Base-by-base conservation (phyloP, 2,797 vertebrate species). In the Spea hammondii region DNA sequence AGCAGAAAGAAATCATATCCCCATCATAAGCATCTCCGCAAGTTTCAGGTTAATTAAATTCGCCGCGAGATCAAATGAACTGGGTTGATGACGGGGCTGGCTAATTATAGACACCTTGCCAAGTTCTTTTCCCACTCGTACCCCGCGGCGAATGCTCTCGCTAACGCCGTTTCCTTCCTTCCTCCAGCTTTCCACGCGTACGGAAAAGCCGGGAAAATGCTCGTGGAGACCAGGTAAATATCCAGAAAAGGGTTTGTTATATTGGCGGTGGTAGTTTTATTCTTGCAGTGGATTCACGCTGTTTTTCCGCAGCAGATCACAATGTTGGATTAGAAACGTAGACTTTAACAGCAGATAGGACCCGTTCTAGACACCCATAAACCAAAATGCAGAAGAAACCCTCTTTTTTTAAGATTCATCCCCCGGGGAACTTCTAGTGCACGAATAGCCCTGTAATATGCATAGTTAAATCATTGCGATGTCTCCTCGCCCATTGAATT, bases 171-270 rank as follows among this genome's bases (percentile, higher is more conserved):
- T 54, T 5, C 10, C 17, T 79, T 32, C 14, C 60, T 83, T 74
- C 65, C 69, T 54, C 13, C 89, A 99, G 98, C 98, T 0, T 96
- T 96, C 86, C 97, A 98, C 3, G 95, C 97, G 82, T 99, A 98
- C 2, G 98, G 98, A 65, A 98, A 97, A 90, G 90, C 94, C 3
- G 96, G 96, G 72, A 99, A 99, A 87, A 91, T 94, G 69, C 77
- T 99, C 86, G 96, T 99, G 86, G 98, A 99, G 88, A 95, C 91
- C 57, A 99, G 98, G 98, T 93, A 89, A 91, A 84, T 10, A 78
- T 7, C 46, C 50, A 3, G 48, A 8, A 5, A 74, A 64, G 8
- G 11, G 8, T 8, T 49, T 60, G 7, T 57, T 14, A 10, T 71
- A 0, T 1, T 0, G 17, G 17, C 10, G 45, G 53, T 72, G 70